A percentile compares a stretch with the other conserved stretches of the same genome.
These are phyloP conservation scores for Dioctria rufipes DNA, from an alignment of 2,888 invertebrate species.

Conservation along the genomic window DNA sequence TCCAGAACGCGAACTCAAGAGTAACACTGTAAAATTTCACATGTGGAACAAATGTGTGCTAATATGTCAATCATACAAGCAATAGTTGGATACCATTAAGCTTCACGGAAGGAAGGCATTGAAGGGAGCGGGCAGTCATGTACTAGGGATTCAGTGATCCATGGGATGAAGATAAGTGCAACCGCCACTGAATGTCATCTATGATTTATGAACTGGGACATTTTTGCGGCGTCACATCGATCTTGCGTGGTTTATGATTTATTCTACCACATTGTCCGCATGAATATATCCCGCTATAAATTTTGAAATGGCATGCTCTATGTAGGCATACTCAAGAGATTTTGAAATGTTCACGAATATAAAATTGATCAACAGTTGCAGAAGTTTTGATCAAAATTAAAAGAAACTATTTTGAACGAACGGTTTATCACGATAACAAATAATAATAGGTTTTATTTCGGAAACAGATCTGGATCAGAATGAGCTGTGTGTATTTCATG, in stretches of 20 bases:
- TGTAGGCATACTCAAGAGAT: too few species aligned
- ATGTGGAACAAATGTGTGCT: slow-evolving; percentile 59
- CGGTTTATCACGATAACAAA: too few species aligned
- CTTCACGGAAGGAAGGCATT: background rate
- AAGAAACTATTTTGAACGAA: too few species aligned
- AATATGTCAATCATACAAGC: slow-evolving; percentile 58
- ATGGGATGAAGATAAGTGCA: slow-evolving; percentile 7
- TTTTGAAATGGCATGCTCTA: too few species aligned
- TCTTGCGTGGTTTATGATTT: slow-evolving; percentile 15
- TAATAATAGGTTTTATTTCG: too few species aligned
- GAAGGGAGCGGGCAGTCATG: background rate
- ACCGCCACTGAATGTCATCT: slow-evolving; percentile 24
- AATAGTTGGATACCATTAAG: slow-evolving; percentile 46
- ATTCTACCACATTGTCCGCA: background rate
- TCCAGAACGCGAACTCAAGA: background rate
- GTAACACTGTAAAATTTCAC: slow-evolving; percentile 50
- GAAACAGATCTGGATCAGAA: too few species aligned
- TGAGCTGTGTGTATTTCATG: too few species aligned
- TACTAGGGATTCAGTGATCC: slow-evolving; percentile 1
- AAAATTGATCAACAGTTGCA: too few species aligned
- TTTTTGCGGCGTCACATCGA: background rate
- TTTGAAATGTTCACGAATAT: too few species aligned
- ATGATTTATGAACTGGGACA: slow-evolving; percentile 40
- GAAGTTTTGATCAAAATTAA: too few species aligned
- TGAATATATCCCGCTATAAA: too few species aligned